These are phyloP conservation scores for Parnassius apollo DNA, from an alignment of 2,888 invertebrate genomes.

Conservation along the genomic window DNA sequence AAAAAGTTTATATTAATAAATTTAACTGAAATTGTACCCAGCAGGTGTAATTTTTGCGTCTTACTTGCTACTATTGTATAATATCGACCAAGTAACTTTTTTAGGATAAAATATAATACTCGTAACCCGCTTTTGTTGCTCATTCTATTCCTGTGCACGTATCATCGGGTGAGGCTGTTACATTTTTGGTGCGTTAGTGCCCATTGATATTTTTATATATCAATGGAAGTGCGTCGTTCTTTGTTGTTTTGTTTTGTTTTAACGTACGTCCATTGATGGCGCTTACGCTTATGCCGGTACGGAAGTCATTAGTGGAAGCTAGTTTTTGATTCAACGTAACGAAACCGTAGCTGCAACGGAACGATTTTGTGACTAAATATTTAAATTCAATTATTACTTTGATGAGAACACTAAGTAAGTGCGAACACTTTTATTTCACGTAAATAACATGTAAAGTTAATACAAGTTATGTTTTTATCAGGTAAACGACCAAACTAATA, in stretches of 20 bases:
- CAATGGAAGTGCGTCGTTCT: slow-evolving; percentile 30
- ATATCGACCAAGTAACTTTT: too few species aligned
- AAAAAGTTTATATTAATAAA: too few species aligned
- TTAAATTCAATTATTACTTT: neutral
- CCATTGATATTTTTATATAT: too few species aligned
- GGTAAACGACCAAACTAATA: too few species aligned
- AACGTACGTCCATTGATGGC: slow-evolving; percentile 54
- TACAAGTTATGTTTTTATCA: too few species aligned
- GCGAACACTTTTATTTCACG: neutral
- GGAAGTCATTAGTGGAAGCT: slow-evolving; percentile 43
- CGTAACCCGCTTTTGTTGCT: neutral
- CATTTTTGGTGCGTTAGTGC: slow-evolving; percentile 5
- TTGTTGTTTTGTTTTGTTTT: slow-evolving; percentile 36
- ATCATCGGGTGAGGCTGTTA: slow-evolving; percentile 10
- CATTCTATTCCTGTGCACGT: slow-evolving; percentile 8
- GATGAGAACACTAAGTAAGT: neutral
- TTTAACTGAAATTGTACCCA: too few species aligned
- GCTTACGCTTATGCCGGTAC: slow-evolving; percentile 43
- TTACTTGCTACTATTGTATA: too few species aligned
- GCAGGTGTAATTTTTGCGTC: too few species aligned
- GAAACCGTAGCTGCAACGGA: slow-evolving; percentile 35
- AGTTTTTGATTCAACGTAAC: slow-evolving; percentile 27
- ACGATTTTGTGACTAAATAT: slow-evolving; percentile 29
- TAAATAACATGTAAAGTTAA: too few species aligned
- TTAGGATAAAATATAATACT: too few species aligned